phyloP scores from a whole-genome alignment of 2,797 vertebrate genomes.

The Pseudomugil tenellus region DNA sequence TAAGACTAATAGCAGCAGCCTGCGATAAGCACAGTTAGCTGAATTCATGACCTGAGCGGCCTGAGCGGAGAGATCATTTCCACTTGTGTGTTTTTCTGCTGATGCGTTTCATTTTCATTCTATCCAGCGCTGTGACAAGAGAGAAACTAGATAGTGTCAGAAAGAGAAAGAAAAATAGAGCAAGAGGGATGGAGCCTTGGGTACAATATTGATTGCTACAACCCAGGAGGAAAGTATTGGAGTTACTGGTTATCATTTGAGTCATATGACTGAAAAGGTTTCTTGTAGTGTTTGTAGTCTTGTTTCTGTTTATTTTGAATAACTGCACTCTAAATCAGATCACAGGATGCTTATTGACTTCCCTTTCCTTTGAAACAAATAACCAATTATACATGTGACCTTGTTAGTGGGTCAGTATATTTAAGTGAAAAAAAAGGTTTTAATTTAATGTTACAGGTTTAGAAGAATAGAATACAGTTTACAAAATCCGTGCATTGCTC shows the following conservation, averaged over 20 bases:
- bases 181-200: conserved; percentile 57
- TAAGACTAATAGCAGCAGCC: conserved; percentile 74
- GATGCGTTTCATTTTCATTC: conserved; percentile 76
- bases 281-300: conserved; percentile 13
- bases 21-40: conserved; percentile 74
- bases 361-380: background rate
- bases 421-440: background rate
- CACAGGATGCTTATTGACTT: background rate
- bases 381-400: background rate
- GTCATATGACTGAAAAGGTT: conserved; percentile 27
- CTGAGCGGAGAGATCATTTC: conserved; percentile 67
- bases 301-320: background rate
- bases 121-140: conserved; percentile 62
- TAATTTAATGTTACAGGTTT: background rate
- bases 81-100: conserved; percentile 80
- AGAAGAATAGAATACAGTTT: background rate
- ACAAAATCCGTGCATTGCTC: background rate
- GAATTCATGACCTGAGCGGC: conserved; percentile 75
- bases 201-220: conserved; percentile 63
- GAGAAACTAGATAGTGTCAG: conserved; percentile 52
- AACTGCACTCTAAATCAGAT: conserved; percentile 5
- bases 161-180: conserved; percentile 47
- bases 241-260: conserved; percentile 32
- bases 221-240: conserved; percentile 45
- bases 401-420: background rate